Evolutionary conservation across 2,113 vertebrate species (phyloP).

Genomic region (Crotalus tigris): DNA sequence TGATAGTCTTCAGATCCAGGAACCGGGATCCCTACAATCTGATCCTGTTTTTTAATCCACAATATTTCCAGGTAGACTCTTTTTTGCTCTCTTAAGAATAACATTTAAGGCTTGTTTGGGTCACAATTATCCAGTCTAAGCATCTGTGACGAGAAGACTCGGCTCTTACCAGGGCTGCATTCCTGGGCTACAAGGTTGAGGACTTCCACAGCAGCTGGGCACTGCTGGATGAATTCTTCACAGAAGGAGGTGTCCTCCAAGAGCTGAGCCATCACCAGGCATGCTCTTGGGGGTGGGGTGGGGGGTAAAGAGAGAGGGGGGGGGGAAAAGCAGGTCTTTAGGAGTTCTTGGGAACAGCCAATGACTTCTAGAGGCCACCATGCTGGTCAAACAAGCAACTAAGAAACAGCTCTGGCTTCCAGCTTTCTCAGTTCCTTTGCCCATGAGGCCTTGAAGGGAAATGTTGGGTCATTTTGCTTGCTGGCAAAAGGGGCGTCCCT

Average conservation of each 20-base stretch:
- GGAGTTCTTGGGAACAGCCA: neutral
- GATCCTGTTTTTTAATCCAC: neutral
- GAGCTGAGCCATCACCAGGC: slow-evolving; percentile 98
- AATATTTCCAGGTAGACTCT: neutral
- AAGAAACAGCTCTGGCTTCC: slow-evolving; percentile 26
- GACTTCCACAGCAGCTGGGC: slow-evolving; percentile 95
- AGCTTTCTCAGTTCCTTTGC: neutral
- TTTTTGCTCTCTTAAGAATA: neutral
- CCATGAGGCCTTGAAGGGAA: neutral
- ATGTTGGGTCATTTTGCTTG: no score
- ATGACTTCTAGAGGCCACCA: no score
- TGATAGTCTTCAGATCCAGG: neutral
- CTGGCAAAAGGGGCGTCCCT: neutral
- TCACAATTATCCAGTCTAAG: neutral
- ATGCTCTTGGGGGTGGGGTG: slow-evolving; percentile 74
- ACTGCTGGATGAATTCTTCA: slow-evolving; percentile 99
- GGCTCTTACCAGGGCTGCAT: slow-evolving; percentile 88
- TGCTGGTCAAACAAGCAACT: neutral
- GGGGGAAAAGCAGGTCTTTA: slow-evolving; percentile 33
- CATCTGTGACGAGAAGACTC: neutral
- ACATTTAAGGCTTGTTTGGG: neutral
- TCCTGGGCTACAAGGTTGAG: slow-evolving; percentile 96
- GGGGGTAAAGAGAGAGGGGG: slow-evolving; percentile 2
- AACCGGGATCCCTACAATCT: neutral
- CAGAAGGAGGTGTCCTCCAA: slow-evolving; percentile 98